phyloP scores from a whole-genome alignment of 2,797 vertebrate species.

The Erethizon dorsatum region DNA sequence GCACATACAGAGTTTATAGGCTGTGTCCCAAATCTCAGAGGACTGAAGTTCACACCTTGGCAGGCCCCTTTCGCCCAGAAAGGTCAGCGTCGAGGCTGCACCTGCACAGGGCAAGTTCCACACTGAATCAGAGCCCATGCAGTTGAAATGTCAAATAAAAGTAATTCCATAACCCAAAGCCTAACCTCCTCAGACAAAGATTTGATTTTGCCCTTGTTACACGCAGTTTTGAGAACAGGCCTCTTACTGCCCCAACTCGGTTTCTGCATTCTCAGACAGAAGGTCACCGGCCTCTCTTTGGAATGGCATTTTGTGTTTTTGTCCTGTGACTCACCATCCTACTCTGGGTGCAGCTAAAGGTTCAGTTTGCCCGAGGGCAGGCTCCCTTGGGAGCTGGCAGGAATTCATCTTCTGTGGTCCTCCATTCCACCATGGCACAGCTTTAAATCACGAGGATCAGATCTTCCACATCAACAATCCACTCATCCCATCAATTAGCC shows the following conservation, averaged over 20 bases:
- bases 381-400: neutral
- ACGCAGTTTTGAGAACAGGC: neutral
- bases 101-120: neutral
- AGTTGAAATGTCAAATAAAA: constrained; percentile 1
- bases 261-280: constrained; percentile 48
- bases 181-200: neutral
- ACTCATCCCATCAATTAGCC: neutral
- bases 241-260: neutral
- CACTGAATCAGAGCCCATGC: neutral
- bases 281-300: constrained; percentile 25
- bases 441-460: constrained; percentile 54
- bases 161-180: neutral
- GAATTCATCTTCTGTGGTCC: neutral
- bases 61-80: neutral
- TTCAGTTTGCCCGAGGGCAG: neutral
- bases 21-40: neutral
- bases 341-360: neutral
- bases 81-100: neutral
- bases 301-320: constrained; percentile 63
- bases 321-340: constrained; percentile 63
- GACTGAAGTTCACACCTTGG: neutral
- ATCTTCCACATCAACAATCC: neutral
- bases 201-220: neutral
- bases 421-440: neutral
- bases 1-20: neutral